Evolutionary conservation across 2,113 vertebrate genomes (phyloP).

Genomic region (Sander vitreus): DNA sequence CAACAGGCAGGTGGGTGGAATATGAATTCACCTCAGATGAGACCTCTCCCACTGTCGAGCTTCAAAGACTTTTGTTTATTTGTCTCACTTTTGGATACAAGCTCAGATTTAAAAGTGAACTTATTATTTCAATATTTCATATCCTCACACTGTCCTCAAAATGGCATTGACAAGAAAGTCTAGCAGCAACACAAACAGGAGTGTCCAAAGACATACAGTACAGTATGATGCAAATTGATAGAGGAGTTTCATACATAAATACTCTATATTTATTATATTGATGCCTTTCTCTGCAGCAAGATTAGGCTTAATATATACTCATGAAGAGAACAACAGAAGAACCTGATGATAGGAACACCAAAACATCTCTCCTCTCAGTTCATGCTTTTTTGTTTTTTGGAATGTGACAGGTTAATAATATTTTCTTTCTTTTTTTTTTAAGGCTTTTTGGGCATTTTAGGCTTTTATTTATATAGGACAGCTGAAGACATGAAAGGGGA

Average conservation of each 20-base stretch:
- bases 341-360: neutral
- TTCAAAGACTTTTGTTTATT: slow-evolving; percentile 65
- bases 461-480: too few species aligned
- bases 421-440: too few species aligned
- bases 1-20: slow-evolving; percentile 73
- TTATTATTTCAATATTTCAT: slow-evolving; percentile 54
- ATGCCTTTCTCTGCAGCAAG: slow-evolving; percentile 16
- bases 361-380: neutral
- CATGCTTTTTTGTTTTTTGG: neutral
- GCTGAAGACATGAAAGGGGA: too few species aligned
- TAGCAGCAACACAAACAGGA: neutral
- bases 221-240: slow-evolving; percentile 12
- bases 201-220: neutral
- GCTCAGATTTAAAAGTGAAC: slow-evolving; percentile 51
- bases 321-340: neutral
- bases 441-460: neutral
- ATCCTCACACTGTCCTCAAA: slow-evolving; percentile 47
- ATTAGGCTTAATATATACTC: neutral
- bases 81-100: slow-evolving; percentile 40
- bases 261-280: neutral
- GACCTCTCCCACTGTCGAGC: slow-evolving; percentile 41
- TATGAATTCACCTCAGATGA: slow-evolving; percentile 58
- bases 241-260: slow-evolving; percentile 23
- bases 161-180: slow-evolving; percentile 29
- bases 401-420: neutral